Base-by-base conservation (phyloP, 2,888 invertebrate genomes). In the Rapana venosa region DNA sequence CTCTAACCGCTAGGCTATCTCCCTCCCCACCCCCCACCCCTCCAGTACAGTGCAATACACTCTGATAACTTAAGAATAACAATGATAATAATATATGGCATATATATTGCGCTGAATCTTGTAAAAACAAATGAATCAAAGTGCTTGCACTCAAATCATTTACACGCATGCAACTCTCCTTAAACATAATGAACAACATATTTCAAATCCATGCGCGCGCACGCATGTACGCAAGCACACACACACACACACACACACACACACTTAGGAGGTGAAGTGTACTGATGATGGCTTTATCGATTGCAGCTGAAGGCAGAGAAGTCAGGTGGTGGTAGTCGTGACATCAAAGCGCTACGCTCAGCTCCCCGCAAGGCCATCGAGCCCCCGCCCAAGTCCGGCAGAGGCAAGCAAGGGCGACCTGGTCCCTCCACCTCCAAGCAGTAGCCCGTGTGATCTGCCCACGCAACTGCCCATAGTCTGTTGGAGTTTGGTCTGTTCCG, bases 361-460 rank as follows among this genome's bases (percentile, higher is more conserved):
- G 94, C 93, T 30, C 90, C 90, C 8, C 90, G 94, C 47, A 92
- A 89, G 74, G 92, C 92, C 4, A 91, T 93, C 22, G 90, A 93
- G 66, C 91, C 92, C n/a, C 22, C 26, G 5, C 92, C 93, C 8
- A 90, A 90, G 81, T 30, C 30, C 32, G 20, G 36, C 74, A 30
- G 56, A 6, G 47, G 35, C 36, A 36, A 11, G 35, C 20, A 20
- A 11, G 17, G 47, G 26, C n/a, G 56, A 15, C n/a, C 84, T 13
- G 77, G 77, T 8, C 77, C 77, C 15, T 84, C 84, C 58, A 56
- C 84, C 11, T 84, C 84, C 58, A 84, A n/a, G 84, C 47, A 56
- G 56, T 84, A 56, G n/a, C 13, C 79, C 30, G 2, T 32, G 32
- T 13, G 32, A 6, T 13, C 79, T 30, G 32, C 32, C 79, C 58